Evolutionary conservation across 2,888 invertebrate genomes (phyloP), one percentile per base, ranked within the genome.

Genomic region (Phaedon cochleariae): DNA sequence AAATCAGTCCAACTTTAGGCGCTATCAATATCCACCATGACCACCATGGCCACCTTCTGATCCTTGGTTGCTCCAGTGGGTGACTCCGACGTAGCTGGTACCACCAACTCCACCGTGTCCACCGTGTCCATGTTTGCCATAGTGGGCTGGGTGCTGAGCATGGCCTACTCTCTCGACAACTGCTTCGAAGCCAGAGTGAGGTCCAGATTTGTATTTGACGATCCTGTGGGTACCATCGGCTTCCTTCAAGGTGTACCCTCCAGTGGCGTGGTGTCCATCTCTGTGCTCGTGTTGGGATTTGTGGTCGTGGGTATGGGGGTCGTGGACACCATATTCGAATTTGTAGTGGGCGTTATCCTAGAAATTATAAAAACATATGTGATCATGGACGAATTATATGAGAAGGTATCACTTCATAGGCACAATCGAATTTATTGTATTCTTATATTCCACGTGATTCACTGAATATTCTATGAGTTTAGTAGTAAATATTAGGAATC

Each of bases 191-290:
- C 76, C 76, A 4, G 51, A 61, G 54, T 76, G 73, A 15, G 66
- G 68, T 55, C 52, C 64, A 20, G 70, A 65, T 26, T 63, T 77
- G 73, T 83, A 83, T 64, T 83, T 79, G n/a, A 83, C 83, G 4
- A 80, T 74, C n/a, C 83, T 76, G 15, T 76, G 76, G 62, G 82
- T 82, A 65, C 83, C 83, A 71, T 83, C 83, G 29, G 83, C 78
- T 69, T 83, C 82, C 29, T 80, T 76, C n/a, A 83, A 63, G 48
- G 77, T 75, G 75, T 83, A 83, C 15, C 73, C 76, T 26, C 83
- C 83, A 54, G 80, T 79, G 29, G 82, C 82, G 21, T 78, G 69
- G 59, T 83, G 77, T 3, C 82, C 82, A 54, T 83, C 77, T 31
- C 81, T 76, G 58, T 79, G 76, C 71, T 83, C 83, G 59, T 79